Base-by-base conservation (phyloP, 2,797 vertebrate species). In the Hemibagrus guttatus region DNA sequence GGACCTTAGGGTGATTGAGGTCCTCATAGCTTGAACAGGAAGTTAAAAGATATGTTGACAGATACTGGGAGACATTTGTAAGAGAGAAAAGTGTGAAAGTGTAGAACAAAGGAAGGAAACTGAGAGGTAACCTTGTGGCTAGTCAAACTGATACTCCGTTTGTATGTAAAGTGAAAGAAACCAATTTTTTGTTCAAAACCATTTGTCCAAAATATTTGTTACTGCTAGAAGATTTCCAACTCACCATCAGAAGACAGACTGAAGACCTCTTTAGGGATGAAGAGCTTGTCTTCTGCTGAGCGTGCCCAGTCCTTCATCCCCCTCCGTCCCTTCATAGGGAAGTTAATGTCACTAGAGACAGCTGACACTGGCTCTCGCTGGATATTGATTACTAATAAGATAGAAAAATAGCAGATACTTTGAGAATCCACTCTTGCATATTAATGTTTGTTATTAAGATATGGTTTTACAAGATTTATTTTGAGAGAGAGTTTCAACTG, bases 251-350 rank as follows among this genome's bases (percentile, higher is more conserved):
- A 93, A 12, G 97, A 95, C 76, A 95, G 95, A 88, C 95, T 97
- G 92, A 99, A 97, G 92, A 99, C 97, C 93, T 98, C 97, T 94
- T 99, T 97, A 81, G 98, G 98, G 90, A 99, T 97, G 93, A 97
- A 99, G 90, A 99, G 97, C 85, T 99, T 99, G 94, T 99, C 98
- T 89, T 99, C 98, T 0, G 98, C 97, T 90, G 96, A 97, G 85
- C 97, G 95, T 9, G 97, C 98, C 98, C 98, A 99, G 92, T 99
- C 98, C 92, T 99, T 99, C 98, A 99, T 99, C 78, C 98, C 98
- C 91, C 98, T 94, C 23, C 98, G 96, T 21, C 98, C 98, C 90
- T 96, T 97, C 98, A 99, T 97, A 84, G 98, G 98, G 91, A 99
- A 99, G 89, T 98, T 99, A 93, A 99, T 98, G 93, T 99, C 97